Evolutionary conservation across 1,140 invertebrate genomes (phyloP), one percentile per base, ranked within the genome.

Genomic region (silkworm (Bombyx mori)): DNA sequence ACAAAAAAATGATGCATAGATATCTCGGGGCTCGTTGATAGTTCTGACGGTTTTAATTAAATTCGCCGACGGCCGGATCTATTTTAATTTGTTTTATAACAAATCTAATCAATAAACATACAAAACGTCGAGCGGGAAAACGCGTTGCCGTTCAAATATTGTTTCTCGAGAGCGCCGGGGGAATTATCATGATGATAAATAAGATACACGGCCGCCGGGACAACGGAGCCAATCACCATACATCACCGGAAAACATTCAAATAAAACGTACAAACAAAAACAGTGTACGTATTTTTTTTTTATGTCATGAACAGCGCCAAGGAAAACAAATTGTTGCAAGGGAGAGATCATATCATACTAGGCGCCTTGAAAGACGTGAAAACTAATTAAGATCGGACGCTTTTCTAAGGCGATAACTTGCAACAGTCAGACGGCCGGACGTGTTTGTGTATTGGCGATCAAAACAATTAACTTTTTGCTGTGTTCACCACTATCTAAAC

Each of bases 391-490:
- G 83, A 87, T 87, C 82, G 77, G 77, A 71, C 71, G 82, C 77
- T 83, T 84, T 87, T 79, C 82, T 81, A 80, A 72, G 71, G 74
- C 79, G 83, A 87, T 87, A 87, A 85, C 76, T 79, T 68, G 69
- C 65, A 60, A 61, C 69, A 68, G 78, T 81, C 79, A 66, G 75
- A 76, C 75, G 73, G 60, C 63, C 70, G 69, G 74, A 69, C 68
- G 66, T 77, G 70, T 81, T 79, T 82, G 70, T 84, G 74, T 82
- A 79, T 77, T 76, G 78, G 73, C 82, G 77, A 81, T 81, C 79
- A 82, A 86, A 87, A 87, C 84, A 87, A 87, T 82, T 86, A 84
- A 86, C 76, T 83, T 83, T 83, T 86, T 83, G 80, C 78, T 71
- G 60, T 68, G 69, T 70, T 68, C 72, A 63, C 70, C 60, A 69